A percentile compares a stretch with the other conserved stretches of the same genome.
phyloP scores from a whole-genome alignment of 2,888 invertebrate genomes.

The Leistus spinibarbis region DNA sequence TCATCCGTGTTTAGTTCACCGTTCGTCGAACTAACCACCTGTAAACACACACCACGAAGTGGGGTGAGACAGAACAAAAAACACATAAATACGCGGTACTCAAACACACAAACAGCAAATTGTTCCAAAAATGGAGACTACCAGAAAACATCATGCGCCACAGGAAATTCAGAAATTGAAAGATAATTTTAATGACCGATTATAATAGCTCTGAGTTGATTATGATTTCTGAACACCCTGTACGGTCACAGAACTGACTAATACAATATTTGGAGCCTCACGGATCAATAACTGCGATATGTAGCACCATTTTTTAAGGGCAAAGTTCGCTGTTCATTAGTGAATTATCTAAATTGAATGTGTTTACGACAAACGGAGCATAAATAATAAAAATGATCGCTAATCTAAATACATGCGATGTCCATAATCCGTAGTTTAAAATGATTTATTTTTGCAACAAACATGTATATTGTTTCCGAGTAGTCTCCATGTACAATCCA shows the following conservation, averaged over 20 bases:
- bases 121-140: not conserved
- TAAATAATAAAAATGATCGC: no score
- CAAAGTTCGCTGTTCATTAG: no score
- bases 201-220: no score
- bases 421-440: no score
- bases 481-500: not conserved
- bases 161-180: not conserved
- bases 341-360: no score
- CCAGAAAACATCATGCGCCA: not conserved
- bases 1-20: conserved; percentile 95
- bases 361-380: no score
- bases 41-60: conserved; percentile 44
- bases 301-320: no score
- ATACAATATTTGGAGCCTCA: no score
- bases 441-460: not conserved
- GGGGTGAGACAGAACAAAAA: conserved; percentile 13
- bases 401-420: no score
- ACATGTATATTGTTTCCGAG: not conserved
- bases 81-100: conserved; percentile 17
- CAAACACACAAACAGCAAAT: conserved; percentile 17
- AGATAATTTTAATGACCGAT: conserved; percentile 4
- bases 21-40: conserved; percentile 98
- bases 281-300: no score
- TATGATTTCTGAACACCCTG: no score
- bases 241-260: no score